Conservation (phyloP, 2,888 invertebrate species). For the Drosophila vallismaia region DNA sequence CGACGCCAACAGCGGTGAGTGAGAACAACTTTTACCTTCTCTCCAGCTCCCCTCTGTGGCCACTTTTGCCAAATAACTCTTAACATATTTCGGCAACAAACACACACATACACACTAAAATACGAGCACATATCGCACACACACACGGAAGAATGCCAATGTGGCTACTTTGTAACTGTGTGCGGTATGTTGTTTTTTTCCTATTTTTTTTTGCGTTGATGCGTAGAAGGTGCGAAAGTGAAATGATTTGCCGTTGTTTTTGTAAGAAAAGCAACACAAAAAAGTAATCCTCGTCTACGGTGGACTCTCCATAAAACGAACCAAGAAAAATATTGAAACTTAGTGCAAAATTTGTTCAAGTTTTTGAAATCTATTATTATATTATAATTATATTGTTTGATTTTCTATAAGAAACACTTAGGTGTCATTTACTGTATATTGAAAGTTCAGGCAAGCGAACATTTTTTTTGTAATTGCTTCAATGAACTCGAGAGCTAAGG, state of each 20-base stretch:
- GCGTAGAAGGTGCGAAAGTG: conserved; percentile 72
- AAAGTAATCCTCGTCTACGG: conserved; percentile 47
- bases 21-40: conserved; percentile 42
- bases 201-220: conserved; percentile 22
- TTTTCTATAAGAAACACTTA: background rate
- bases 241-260: conserved; percentile 47
- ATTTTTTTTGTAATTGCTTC: conserved; percentile 23
- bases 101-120: conserved; percentile 16
- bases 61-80: background rate
- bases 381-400: too few relatives aligned
- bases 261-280: conserved; percentile 32
- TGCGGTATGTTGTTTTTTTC: conserved; percentile 21
- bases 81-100: conserved; percentile 29
- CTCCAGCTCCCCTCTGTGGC: conserved; percentile 1
- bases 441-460: conserved; percentile 15
- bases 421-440: conserved; percentile 5
- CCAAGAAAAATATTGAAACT: background rate
- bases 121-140: conserved; percentile 48
- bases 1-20: conserved; percentile 75
- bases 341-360: background rate
- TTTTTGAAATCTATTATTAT: background rate
- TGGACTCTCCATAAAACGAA: background rate
- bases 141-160: conserved; percentile 16
- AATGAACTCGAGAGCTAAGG: conserved; percentile 1
- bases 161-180: conserved; percentile 14